phyloP scores from a whole-genome alignment of 2,113 vertebrate genomes.

The Stegostoma tigrinum region DNA sequence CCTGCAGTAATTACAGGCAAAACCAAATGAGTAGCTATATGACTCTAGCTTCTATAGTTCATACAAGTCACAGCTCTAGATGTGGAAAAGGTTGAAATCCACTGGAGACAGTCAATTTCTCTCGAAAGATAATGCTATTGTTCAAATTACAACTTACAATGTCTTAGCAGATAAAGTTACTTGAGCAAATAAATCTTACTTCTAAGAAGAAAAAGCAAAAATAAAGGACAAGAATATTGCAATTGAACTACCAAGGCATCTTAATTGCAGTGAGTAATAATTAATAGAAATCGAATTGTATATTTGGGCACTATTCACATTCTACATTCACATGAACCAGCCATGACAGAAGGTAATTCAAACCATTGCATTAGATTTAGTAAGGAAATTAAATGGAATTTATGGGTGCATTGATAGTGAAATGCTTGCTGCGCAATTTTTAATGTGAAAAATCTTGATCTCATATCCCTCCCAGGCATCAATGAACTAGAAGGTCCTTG shows the following conservation, averaged over 20 bases:
- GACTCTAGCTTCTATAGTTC: background rate
- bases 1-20: background rate
- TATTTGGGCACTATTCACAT: background rate
- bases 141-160: background rate
- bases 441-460: background rate
- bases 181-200: background rate
- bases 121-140: background rate
- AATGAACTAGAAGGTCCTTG: background rate
- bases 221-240: background rate
- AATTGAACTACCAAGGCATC: background rate
- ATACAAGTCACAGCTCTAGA: background rate
- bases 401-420: background rate
- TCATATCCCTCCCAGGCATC: background rate
- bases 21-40: background rate
- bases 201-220: background rate
- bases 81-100: background rate
- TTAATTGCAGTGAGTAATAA: background rate
- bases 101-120: background rate
- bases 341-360: background rate
- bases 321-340: background rate
- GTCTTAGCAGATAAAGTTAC: background rate
- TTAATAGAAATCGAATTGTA: background rate
- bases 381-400: background rate
- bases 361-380: background rate
- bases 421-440: background rate